These are phyloP conservation scores for Diaperis boleti DNA, from an alignment of 2,888 invertebrate genomes.

Conservation along the genomic window DNA sequence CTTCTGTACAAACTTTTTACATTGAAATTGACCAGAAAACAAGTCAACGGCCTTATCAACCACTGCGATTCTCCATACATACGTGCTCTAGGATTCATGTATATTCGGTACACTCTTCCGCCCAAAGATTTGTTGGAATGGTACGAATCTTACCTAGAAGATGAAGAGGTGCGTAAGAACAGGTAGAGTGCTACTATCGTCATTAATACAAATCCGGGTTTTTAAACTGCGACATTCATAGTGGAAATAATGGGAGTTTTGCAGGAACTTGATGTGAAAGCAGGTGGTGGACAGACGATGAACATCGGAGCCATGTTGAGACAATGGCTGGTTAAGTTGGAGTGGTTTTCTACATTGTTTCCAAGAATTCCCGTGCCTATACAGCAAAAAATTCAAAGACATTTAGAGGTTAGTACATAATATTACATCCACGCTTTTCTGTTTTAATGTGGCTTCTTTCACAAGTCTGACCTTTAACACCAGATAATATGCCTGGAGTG, in stretches of 20 bases:
- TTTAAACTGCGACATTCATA: background rate
- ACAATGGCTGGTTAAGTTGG: slow-evolving; percentile 94
- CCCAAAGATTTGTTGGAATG: slow-evolving; percentile 96
- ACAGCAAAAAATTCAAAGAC: slow-evolving; percentile 89
- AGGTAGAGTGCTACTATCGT: slow-evolving; percentile 63
- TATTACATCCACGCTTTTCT: too few species aligned
- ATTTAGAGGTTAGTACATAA: slow-evolving; percentile 70
- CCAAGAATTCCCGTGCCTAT: slow-evolving; percentile 99
- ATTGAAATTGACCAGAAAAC: slow-evolving; percentile 95
- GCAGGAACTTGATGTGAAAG: slow-evolving; percentile 96
- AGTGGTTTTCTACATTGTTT: slow-evolving; percentile 99
- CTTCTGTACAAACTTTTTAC: slow-evolving; percentile 98
- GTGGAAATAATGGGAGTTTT: slow-evolving; percentile 47
- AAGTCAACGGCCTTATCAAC: slow-evolving; percentile 94
- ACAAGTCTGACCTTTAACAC: too few species aligned
- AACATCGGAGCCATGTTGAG: slow-evolving; percentile 93
- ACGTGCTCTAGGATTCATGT: slow-evolving; percentile 90
- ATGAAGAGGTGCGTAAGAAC: slow-evolving; percentile 82
- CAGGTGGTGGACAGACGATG: slow-evolving; percentile 95
- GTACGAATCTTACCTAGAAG: slow-evolving; percentile 96
- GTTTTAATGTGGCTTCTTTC: slow-evolving; percentile 7
- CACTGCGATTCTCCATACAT: slow-evolving; percentile 98
- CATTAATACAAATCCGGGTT: background rate
- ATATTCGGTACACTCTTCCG: slow-evolving; percentile 94
- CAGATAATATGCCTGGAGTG: too few species aligned